These are phyloP conservation scores for Apteryx owenii DNA, from an alignment of 2,113 vertebrate genomes.

Conservation along the genomic window DNA sequence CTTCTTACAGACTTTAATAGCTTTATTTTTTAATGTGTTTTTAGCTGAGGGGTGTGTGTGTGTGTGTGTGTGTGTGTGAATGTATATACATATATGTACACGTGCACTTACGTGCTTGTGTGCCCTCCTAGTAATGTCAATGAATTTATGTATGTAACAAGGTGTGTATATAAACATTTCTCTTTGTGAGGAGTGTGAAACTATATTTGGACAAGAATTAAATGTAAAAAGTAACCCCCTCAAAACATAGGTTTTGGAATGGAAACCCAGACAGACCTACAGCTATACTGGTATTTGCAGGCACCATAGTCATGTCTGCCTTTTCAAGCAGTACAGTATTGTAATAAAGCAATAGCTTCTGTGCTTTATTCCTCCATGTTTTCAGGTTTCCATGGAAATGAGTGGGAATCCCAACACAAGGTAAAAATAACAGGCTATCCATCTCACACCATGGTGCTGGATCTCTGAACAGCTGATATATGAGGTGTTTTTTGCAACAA, in stretches of 20 bases:
- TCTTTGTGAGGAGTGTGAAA: not conserved
- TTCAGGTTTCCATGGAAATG: slow-evolving; percentile 66
- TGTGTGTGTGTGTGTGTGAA: not conserved
- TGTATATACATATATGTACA: not conserved
- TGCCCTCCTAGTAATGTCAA: not conserved
- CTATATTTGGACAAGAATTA: not conserved
- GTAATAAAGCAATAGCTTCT: slow-evolving; percentile 2
- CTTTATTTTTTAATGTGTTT: not conserved
- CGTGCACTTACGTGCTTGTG: rapidly evolving
- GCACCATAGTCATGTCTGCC: not conserved
- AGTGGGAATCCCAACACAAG: slow-evolving; percentile 45
- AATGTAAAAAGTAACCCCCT: not conserved
- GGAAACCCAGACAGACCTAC: not conserved
- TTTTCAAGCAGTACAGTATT: not conserved
- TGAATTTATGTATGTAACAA: not conserved
- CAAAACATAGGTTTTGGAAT: not conserved
- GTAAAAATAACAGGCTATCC: slow-evolving; percentile 63
- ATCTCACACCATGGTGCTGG: slow-evolving; percentile 3
- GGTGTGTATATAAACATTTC: not conserved
- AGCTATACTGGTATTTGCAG: not conserved
- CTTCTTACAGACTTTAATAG: not conserved
- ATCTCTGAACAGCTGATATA: slow-evolving; percentile 43
- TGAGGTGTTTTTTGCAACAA: not conserved
- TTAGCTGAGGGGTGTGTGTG: not conserved
- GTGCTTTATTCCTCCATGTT: slow-evolving; percentile 21